Evolutionary conservation across 2,888 invertebrate species (phyloP).

Genomic region (Drosophila hawaiiensis): DNA sequence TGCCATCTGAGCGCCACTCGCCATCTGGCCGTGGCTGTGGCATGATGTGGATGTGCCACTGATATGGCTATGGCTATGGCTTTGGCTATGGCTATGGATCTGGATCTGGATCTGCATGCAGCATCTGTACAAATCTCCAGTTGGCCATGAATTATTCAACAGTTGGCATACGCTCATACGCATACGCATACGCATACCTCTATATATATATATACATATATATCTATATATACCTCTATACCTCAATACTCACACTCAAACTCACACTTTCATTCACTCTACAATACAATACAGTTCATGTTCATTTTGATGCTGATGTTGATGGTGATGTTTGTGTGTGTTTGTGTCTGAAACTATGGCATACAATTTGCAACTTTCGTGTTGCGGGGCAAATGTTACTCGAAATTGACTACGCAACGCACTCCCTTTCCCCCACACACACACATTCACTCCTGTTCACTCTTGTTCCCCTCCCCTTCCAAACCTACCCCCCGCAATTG

Average conservation of each 20-base stretch:
- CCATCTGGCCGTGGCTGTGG: not conserved
- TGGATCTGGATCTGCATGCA: constrained; percentile 60
- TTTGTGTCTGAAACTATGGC: constrained; percentile 57
- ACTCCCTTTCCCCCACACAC: not conserved
- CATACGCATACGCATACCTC: constrained; percentile 24
- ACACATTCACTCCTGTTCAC: constrained; percentile 1
- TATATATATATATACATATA: not conserved
- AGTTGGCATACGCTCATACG: constrained; percentile 63
- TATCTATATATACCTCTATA: constrained; percentile 4
- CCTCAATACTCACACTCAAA: not conserved
- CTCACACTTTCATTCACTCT: not conserved
- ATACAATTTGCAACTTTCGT: constrained; percentile 76
- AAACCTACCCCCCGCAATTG: not conserved
- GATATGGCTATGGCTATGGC: not conserved
- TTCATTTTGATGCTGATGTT: too few relatives aligned
- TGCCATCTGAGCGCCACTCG: constrained; percentile 50
- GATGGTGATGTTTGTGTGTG: constrained; percentile 6
- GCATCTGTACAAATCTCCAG: constrained; percentile 77
- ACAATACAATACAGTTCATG: constrained; percentile 19
- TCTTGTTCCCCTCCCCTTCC: not conserved
- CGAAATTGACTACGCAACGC: constrained; percentile 54
- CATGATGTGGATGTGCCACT: not conserved
- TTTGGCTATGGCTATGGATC: constrained; percentile 9
- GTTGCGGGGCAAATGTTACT: constrained; percentile 42
- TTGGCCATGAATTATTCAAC: constrained; percentile 79